Percentiles rank a stretch among this genome's conserved stretches.
These are phyloP conservation scores for Perca fluviatilis DNA, from an alignment of 2,113 vertebrate genomes.

Conservation along the genomic window DNA sequence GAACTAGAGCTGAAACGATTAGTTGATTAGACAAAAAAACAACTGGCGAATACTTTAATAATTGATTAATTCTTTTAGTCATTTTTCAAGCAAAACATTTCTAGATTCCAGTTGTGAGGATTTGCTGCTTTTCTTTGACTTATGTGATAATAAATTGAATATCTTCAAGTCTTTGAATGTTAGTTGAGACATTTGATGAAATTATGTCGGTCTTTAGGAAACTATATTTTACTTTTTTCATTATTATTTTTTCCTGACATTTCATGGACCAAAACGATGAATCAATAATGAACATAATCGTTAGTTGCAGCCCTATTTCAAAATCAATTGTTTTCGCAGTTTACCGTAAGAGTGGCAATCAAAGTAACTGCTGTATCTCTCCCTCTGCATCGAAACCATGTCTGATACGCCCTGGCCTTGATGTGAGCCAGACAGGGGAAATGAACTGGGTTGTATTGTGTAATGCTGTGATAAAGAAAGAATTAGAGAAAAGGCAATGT, in stretches of 20 bases:
- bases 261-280: not conserved
- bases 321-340: not conserved
- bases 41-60: too few species aligned
- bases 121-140: too few species aligned
- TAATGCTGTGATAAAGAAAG: slow-evolving; percentile 39
- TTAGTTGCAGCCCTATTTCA: not conserved
- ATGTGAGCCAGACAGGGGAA: slow-evolving; percentile 5
- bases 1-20: too few species aligned
- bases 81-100: too few species aligned
- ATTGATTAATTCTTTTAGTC: too few species aligned
- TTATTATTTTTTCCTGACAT: not conserved
- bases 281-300: not conserved
- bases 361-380: not conserved
- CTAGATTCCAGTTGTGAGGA: too few species aligned
- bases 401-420: not conserved
- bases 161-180: too few species aligned
- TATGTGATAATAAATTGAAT: too few species aligned
- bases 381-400: not conserved
- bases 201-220: too few species aligned
- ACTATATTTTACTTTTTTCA: too few species aligned
- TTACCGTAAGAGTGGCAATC: not conserved
- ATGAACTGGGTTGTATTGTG: not conserved
- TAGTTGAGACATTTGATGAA: too few species aligned
- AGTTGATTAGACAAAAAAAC: too few species aligned
- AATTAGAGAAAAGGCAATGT: slow-evolving; percentile 19